Evolutionary conservation across 2,797 vertebrate species (phyloP).

Genomic region (Poeciliopsis gracilis): DNA sequence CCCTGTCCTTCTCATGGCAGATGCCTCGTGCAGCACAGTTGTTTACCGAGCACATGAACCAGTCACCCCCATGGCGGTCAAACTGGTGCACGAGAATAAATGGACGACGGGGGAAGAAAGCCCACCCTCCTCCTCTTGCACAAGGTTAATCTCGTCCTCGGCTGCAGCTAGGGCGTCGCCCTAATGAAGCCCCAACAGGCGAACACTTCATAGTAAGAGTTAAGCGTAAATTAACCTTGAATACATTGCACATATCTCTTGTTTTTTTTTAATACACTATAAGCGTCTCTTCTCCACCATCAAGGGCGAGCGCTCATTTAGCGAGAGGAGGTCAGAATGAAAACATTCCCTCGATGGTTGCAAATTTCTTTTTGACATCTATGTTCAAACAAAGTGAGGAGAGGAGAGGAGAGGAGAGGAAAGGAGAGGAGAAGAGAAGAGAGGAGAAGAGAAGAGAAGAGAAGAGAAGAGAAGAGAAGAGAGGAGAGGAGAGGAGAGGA

Average conservation of each 20-base stretch:
- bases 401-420: constrained; percentile 33
- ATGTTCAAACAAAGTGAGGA: constrained; percentile 50
- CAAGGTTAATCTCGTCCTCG: constrained; percentile 82
- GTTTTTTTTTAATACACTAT: constrained; percentile 53
- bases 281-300: constrained; percentile 66
- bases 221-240: constrained; percentile 88
- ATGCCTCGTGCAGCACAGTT: constrained; percentile 71
- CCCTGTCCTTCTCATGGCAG: constrained; percentile 68
- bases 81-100: constrained; percentile 62
- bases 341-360: constrained; percentile 69
- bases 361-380: constrained; percentile 71
- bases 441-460: too few relatives aligned
- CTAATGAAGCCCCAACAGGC: constrained; percentile 86
- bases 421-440: constrained; percentile 21
- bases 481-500: constrained; percentile 25
- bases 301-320: constrained; percentile 79
- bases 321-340: constrained; percentile 74
- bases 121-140: constrained; percentile 44
- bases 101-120: constrained; percentile 51
- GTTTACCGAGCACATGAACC: constrained; percentile 63
- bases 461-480: too few relatives aligned
- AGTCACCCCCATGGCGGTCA: constrained; percentile 52
- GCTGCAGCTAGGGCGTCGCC: constrained; percentile 74
- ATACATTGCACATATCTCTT: constrained; percentile 70
- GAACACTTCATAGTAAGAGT: constrained; percentile 85